phyloP scores from a whole-genome alignment of 2,113 vertebrate species.

The Motacilla tschutschensis region DNA sequence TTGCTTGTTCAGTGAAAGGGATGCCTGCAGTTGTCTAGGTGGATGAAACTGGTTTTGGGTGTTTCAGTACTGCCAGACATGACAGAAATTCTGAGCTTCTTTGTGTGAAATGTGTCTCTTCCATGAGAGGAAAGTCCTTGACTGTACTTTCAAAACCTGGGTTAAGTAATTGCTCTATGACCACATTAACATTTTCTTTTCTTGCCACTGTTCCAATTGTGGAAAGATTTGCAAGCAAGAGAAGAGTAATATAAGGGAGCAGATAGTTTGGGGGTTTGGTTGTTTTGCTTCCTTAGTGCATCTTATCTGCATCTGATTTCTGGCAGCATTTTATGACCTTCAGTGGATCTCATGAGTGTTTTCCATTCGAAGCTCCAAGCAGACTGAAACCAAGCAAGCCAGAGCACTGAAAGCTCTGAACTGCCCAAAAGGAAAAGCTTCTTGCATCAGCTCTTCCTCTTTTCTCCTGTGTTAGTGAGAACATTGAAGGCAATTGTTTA shows the following conservation, averaged over 20 bases:
- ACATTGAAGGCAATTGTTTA: not conserved
- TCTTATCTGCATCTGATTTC: not conserved
- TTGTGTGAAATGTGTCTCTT: not conserved
- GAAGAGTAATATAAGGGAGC: not conserved
- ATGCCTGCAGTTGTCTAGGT: not conserved
- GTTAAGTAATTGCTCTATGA: not conserved
- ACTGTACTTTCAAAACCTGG: not conserved
- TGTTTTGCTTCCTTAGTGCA: not conserved
- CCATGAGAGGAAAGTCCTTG: not conserved
- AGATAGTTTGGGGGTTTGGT: not conserved
- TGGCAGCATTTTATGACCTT: not conserved
- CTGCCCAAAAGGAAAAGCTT: not conserved
- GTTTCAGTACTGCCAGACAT: not conserved
- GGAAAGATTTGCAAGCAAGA: not conserved
- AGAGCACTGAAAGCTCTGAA: not conserved
- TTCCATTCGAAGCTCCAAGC: fast-evolving
- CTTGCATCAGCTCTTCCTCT: not conserved
- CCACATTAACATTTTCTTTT: not conserved
- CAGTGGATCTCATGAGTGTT: not conserved
- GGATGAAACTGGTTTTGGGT: not conserved
- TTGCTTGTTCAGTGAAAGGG: not conserved
- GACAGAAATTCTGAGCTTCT: not conserved
- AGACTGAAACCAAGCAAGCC: not conserved
- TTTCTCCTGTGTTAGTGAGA: not conserved
- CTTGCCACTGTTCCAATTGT: not conserved